These are phyloP conservation scores for Argopecten irradians DNA, from an alignment of 1,140 invertebrate species.

Conservation along the genomic window DNA sequence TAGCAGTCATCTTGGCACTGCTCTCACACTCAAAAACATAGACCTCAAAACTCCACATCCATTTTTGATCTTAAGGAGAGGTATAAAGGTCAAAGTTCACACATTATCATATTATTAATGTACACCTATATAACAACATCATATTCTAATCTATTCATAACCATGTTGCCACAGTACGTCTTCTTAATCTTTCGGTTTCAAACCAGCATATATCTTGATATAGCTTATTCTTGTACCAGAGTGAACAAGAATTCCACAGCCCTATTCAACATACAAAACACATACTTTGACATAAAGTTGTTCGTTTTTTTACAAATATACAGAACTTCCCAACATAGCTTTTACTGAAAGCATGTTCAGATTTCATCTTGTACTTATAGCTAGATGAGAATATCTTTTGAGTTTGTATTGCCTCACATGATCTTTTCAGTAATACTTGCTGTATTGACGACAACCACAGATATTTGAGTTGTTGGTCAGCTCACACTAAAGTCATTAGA, in stretches of 20 bases:
- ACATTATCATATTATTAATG: background rate
- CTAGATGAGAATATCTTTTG: background rate
- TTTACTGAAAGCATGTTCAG: background rate
- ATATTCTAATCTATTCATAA: background rate
- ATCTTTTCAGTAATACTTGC: background rate
- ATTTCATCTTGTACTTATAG: background rate
- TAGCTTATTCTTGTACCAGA: background rate
- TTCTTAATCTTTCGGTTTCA: background rate
- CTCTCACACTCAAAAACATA: too few species aligned
- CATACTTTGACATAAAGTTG: background rate
- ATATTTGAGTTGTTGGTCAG: background rate
- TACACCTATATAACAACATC: background rate
- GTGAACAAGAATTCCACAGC: background rate
- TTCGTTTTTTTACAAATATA: background rate
- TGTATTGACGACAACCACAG: background rate
- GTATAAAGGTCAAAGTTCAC: background rate
- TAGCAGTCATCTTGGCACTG: background rate
- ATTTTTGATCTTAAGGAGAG: background rate
- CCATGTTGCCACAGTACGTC: background rate
- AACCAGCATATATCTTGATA: background rate
- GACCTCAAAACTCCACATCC: background rate
- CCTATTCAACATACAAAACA: slow-evolving; percentile 3
- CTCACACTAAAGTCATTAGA: background rate
- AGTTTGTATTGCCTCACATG: background rate
- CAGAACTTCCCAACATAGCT: background rate